phyloP scores from a whole-genome alignment of 1,140 invertebrate species.

The Sinella curviseta region DNA sequence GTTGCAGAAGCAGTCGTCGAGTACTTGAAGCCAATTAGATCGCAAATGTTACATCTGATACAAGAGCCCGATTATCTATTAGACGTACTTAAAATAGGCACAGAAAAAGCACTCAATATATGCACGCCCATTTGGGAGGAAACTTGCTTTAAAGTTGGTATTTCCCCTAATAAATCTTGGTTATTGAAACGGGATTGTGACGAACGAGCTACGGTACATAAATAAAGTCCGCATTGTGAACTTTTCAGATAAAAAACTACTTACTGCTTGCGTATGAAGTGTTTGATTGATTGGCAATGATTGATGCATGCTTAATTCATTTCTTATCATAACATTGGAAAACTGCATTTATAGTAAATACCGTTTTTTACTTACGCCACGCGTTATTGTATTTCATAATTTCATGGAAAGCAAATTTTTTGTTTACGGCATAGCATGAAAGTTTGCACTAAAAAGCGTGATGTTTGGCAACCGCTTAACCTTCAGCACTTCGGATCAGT shows the following conservation, averaged over 20 bases:
- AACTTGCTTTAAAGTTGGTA: slow-evolving; percentile 67
- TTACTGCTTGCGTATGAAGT: not conserved
- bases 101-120: slow-evolving; percentile 66
- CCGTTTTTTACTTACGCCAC: too few species aligned
- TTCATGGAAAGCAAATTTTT: too few species aligned
- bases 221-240: not conserved
- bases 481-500: too few species aligned
- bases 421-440: too few species aligned
- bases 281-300: too few species aligned
- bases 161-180: slow-evolving; percentile 50
- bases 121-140: slow-evolving; percentile 70
- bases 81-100: slow-evolving; percentile 67
- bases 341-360: too few species aligned
- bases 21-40: slow-evolving; percentile 71
- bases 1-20: slow-evolving; percentile 74
- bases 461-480: too few species aligned
- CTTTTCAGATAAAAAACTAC: not conserved
- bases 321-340: too few species aligned
- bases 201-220: not conserved
- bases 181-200: not conserved
- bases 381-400: too few species aligned
- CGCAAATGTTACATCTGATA: slow-evolving; percentile 63
- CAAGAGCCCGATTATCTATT: slow-evolving; percentile 66
- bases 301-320: too few species aligned
- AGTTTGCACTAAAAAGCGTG: too few species aligned